A percentile compares a stretch with the other conserved stretches of the same genome.
Evolutionary conservation across 1,140 invertebrate species (phyloP).

Genomic region (Euura lappo): DNA sequence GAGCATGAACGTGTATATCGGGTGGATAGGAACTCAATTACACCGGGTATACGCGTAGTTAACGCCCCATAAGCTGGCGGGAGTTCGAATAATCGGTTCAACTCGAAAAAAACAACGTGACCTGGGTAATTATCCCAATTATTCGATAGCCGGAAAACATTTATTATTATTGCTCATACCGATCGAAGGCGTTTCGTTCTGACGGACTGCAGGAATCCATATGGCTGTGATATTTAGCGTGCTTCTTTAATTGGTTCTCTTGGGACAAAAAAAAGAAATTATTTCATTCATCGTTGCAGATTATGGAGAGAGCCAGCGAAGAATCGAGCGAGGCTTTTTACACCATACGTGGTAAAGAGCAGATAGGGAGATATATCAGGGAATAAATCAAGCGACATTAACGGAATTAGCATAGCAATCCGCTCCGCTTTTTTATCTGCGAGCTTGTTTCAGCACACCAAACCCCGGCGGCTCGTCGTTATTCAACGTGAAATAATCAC

Average conservation of each 20-base stretch:
- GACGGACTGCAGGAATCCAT: too few relatives aligned
- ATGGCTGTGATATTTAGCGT: too few relatives aligned
- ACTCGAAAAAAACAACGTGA: neutral
- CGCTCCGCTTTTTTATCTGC: conserved; percentile 16
- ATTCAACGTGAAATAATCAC: conserved; percentile 38
- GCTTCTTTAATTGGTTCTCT: too few relatives aligned
- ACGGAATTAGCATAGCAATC: conserved; percentile 51
- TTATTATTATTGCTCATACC: neutral
- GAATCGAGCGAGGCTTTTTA: neutral
- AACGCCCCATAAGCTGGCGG: neutral
- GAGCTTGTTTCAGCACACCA: conserved; percentile 15
- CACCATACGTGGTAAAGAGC: neutral
- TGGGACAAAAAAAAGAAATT: too few relatives aligned
- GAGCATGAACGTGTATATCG: conserved; percentile 39
- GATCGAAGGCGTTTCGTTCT: too few relatives aligned
- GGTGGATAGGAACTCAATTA: conserved; percentile 7
- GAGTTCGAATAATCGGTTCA: neutral
- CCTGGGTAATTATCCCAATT: neutral
- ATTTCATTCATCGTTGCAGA: too few relatives aligned
- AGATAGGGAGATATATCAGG: conserved; percentile 6
- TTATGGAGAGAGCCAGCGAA: neutral
- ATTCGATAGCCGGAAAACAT: neutral
- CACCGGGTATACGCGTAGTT: conserved; percentile 1
- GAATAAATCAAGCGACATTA: conserved; percentile 50
- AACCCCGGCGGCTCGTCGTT: conserved; percentile 34